Evolutionary conservation across 2,888 invertebrate genomes (phyloP).

Genomic region (Agrochola litura): DNA sequence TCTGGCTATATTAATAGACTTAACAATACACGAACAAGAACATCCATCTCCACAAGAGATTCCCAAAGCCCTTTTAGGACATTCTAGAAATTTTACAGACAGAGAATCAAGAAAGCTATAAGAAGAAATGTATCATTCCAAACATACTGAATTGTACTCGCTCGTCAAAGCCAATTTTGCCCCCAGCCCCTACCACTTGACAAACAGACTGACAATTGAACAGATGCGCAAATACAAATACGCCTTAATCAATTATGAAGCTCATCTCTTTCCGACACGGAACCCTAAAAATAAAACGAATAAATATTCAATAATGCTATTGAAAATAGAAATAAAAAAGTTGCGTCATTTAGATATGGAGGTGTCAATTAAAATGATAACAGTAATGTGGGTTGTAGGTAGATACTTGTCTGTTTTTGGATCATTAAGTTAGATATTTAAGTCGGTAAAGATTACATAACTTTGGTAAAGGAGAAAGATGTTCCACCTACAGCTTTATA

Average conservation of each 20-base stretch:
- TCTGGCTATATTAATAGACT: too few species aligned
- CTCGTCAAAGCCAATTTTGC: neutral
- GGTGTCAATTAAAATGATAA: conserved; percentile 67
- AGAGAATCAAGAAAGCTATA: neutral
- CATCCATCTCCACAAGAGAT: neutral
- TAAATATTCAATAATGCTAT: conserved; percentile 52
- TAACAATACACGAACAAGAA: neutral
- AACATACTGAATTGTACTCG: neutral
- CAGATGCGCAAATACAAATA: conserved; percentile 44
- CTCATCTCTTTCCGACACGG: conserved; percentile 5
- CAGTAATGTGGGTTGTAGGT: conserved; percentile 47
- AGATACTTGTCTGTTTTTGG: conserved; percentile 28
- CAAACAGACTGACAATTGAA: conserved; percentile 8
- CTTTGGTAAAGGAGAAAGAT: conserved; percentile 3
- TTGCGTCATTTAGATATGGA: conserved; percentile 53
- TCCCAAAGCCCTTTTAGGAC: neutral
- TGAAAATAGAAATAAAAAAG: conserved; percentile 41
- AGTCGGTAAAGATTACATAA: neutral
- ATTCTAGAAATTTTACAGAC: too few species aligned
- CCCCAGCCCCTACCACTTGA: neutral
- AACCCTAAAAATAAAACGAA: conserved; percentile 44
- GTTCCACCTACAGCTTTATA: neutral
- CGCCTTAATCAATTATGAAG: neutral
- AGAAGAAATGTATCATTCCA: neutral
- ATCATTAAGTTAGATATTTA: conserved; percentile 34